Conservation (phyloP, 2,113 vertebrate genomes). For the Crotalus tigris region DNA sequence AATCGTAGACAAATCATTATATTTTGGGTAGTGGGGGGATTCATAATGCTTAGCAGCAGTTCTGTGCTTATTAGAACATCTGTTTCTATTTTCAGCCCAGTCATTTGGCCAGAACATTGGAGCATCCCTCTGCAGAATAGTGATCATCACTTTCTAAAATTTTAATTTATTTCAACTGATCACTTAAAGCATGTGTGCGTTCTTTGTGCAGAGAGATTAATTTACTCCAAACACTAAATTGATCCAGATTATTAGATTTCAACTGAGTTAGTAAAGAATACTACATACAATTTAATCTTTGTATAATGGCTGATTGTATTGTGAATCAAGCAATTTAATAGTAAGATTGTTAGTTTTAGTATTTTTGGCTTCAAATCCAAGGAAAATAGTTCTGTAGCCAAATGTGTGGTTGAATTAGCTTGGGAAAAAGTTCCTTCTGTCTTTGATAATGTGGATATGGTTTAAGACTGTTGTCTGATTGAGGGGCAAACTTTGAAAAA, state of each 20-base stretch:
- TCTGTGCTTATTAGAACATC: not conserved
- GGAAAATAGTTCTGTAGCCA: conserved; percentile 51
- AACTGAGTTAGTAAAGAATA: not conserved
- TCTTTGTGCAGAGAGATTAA: not conserved
- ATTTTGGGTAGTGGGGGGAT: not conserved
- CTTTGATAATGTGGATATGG: conserved; percentile 30
- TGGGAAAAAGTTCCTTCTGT: conserved; percentile 30
- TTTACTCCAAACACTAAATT: not conserved
- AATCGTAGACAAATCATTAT: not conserved
- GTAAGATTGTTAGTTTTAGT: conserved; percentile 21
- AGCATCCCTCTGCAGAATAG: not conserved
- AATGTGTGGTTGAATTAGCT: conserved; percentile 42
- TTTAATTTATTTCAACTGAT: not conserved
- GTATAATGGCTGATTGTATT: conserved; percentile 1
- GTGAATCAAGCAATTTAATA: conserved; percentile 3
- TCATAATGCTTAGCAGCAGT: not conserved
- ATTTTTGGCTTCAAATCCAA: conserved; percentile 9
- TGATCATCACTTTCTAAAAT: not conserved
- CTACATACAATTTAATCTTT: not conserved
- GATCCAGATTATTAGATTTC: not conserved
- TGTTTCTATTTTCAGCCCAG: not conserved
- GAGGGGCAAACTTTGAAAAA: conserved; percentile 36
- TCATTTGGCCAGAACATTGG: not conserved
- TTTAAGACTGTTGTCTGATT: conserved; percentile 32
- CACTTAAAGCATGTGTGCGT: not conserved